These are phyloP conservation scores for Pangasianodon gigas DNA, from an alignment of 2,113 vertebrate species.

Conservation along the genomic window DNA sequence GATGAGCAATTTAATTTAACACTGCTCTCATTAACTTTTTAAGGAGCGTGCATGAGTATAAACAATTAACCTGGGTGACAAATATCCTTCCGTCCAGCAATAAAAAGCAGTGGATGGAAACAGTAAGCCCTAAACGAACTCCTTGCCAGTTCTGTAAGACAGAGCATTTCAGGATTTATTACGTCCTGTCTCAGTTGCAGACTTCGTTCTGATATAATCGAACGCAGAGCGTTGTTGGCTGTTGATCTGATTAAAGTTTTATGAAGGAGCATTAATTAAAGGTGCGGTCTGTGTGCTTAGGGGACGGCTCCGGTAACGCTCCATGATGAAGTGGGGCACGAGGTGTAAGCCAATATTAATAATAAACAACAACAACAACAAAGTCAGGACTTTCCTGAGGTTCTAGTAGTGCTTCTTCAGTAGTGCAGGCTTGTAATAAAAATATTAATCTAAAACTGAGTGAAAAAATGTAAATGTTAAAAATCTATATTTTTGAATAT, in stretches of 20 bases:
- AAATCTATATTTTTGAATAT: neutral
- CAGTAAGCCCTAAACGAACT: neutral
- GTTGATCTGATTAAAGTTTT: slow-evolving; percentile 62
- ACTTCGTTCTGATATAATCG: slow-evolving; percentile 57
- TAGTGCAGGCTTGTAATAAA: neutral
- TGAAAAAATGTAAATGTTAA: neutral
- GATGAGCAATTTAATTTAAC: slow-evolving; percentile 59
- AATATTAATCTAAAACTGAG: neutral
- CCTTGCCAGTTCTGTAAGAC: neutral
- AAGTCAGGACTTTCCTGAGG: neutral
- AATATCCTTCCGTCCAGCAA: slow-evolving; percentile 42
- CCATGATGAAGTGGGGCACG: neutral
- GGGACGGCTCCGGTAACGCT: slow-evolving; percentile 37
- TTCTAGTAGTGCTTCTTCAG: neutral
- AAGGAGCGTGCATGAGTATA: slow-evolving; percentile 55
- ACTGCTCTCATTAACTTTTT: slow-evolving; percentile 60
- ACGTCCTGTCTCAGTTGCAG: slow-evolving; percentile 24
- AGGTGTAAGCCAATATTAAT: slow-evolving; percentile 59
- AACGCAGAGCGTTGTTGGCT: slow-evolving; percentile 54
- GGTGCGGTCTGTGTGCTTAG: slow-evolving; percentile 40
- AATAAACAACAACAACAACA: neutral
- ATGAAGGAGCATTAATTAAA: slow-evolving; percentile 66
- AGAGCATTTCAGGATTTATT: slow-evolving; percentile 47
- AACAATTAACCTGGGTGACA: slow-evolving; percentile 57
- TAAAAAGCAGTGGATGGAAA: slow-evolving; percentile 19